Base-by-base conservation (phyloP, 2,888 invertebrate genomes). In the Caenorhabditis panamensis region DNA sequence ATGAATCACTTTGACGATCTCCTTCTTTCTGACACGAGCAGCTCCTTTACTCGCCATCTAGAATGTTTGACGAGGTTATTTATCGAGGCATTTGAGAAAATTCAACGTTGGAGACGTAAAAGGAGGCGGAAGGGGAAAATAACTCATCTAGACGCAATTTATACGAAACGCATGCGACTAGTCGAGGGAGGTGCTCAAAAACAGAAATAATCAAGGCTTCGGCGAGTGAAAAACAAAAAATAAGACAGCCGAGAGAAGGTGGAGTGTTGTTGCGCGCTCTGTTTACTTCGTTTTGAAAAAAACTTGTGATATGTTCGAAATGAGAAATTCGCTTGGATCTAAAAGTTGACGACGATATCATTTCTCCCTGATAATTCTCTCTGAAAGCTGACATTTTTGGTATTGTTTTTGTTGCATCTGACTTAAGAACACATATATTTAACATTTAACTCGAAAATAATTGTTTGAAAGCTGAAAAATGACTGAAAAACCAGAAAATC, bases 11-110 rank as follows among this genome's bases (percentile, higher is more conserved):
- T 89, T 89, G 53, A 87, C 84, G 59, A 88, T 84, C 31, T 89
- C 88, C 88, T 89, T 88, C 86, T 89, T 89, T 58, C 87, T 72
- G 8, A 84, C 88, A 73, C 88, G 87, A 24, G 86, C 83, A 24
- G 84, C 88, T 36, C 82, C 85, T 71, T 87, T 89, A 37, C 84
- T 84, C 0, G 88, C 87, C 88, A 87, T 88, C 62, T 59, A 59
- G 16, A 31, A 31, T 5, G 13, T 41, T 3, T 13, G 2, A 13
- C 5, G 41, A 13, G 41, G 41, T 41, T 41, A 41, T 41, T 41
- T 31, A 31, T 31, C 31, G 20, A 37, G 37, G 59, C 24, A 41
- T 20, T 58, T 28, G 13, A 1, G n/a, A 28, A 22, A 31, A 31
- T 31, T 31, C 31, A 31, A 26, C 31, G 28, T 1, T 6, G 20